phyloP scores from a whole-genome alignment of 2,888 invertebrate genomes.

The Diploptera punctata region DNA sequence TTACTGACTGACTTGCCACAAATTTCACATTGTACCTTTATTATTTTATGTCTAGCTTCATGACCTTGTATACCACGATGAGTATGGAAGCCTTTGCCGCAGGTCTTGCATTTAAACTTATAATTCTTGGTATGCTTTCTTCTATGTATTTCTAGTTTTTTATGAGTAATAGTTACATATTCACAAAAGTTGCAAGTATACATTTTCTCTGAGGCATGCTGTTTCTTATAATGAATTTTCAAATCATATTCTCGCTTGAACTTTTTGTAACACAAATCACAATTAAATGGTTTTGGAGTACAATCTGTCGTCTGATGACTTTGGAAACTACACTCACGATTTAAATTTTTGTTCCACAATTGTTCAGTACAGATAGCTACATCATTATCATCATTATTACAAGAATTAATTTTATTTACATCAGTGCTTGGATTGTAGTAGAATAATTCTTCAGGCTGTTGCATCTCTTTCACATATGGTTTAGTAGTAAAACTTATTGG shows the following conservation, averaged over 20 bases:
- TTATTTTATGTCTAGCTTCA: conserved; percentile 48
- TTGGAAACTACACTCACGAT: not conserved
- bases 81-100: conserved; percentile 35
- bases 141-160: conserved; percentile 32
- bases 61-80: conserved; percentile 25
- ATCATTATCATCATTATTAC: no score
- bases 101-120: conserved; percentile 29
- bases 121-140: conserved; percentile 31
- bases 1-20: conserved; percentile 60
- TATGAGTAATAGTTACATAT: conserved; percentile 26
- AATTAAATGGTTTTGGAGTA: not conserved
- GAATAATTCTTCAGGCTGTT: no score
- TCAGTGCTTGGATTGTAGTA: no score
- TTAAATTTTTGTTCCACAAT: not conserved
- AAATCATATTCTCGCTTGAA: not conserved
- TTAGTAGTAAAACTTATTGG: no score
- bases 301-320: not conserved
- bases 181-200: not conserved
- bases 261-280: conserved; percentile 45
- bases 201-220: not conserved
- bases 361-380: not conserved
- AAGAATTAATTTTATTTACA: no score
- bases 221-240: not conserved
- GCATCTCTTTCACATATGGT: no score
- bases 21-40: conserved; percentile 54